phyloP scores from a whole-genome alignment of 2,797 vertebrate species.

The Pseudotriccus pelzelni region DNA sequence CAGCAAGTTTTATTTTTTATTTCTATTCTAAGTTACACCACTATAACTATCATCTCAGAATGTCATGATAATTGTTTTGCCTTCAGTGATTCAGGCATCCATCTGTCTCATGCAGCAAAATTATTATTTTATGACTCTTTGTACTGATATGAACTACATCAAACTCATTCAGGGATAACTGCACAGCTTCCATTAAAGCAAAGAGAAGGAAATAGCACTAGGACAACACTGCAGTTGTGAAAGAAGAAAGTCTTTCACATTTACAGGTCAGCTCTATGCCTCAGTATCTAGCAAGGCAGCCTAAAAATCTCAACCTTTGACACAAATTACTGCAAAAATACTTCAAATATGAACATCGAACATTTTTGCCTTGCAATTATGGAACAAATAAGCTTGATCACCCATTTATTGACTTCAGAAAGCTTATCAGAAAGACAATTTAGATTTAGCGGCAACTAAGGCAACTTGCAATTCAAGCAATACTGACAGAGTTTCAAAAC shows the following conservation, averaged over 20 bases:
- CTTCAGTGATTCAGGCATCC: background rate
- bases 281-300: background rate
- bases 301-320: background rate
- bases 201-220: background rate
- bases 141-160: background rate
- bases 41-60: background rate
- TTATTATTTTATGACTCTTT: background rate
- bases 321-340: background rate
- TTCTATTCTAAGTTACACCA: background rate
- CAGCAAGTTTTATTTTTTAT: background rate
- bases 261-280: background rate
- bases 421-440: background rate
- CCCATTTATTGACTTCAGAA: background rate
- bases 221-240: background rate
- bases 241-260: background rate
- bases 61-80: background rate
- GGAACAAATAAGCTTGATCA: background rate
- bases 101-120: background rate
- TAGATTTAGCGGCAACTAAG: background rate
- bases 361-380: background rate
- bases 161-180: background rate
- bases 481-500: background rate
- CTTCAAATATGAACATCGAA: background rate
- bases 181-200: background rate
- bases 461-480: background rate